Evolutionary conservation across 2,888 invertebrate genomes (phyloP).

Genomic region (Zygothrica quintamaculata): DNA sequence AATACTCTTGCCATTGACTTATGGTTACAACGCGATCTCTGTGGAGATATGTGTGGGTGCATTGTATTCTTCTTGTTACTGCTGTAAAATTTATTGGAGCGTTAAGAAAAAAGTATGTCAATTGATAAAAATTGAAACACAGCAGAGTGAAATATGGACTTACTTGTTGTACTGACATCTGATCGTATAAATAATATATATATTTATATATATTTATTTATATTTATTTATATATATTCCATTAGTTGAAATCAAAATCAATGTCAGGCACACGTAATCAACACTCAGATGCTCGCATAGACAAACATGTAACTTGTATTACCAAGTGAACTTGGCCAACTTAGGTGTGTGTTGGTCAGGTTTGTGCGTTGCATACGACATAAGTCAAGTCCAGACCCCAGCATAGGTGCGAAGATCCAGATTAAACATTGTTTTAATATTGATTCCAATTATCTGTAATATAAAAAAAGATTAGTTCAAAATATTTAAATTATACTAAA

Average conservation of each 20-base stretch:
- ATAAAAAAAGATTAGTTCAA: too few species aligned
- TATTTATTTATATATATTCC: too few species aligned
- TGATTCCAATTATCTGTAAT: too few species aligned
- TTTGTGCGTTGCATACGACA: constrained; percentile 69
- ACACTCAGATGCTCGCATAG: constrained; percentile 3
- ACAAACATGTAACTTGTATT: neutral
- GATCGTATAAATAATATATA: too few species aligned
- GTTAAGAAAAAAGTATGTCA: constrained; percentile 54
- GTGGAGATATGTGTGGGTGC: constrained; percentile 6
- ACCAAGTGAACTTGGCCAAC: constrained; percentile 4
- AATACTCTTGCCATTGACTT: constrained; percentile 49
- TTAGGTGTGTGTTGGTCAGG: constrained; percentile 20
- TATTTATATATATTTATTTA: too few species aligned
- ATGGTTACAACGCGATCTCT: constrained; percentile 32
- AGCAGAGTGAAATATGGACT: too few species aligned
- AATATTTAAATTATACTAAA: too few species aligned
- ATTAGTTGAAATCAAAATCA: constrained; percentile 45
- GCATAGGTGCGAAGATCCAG: constrained; percentile 25
- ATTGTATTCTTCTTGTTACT: constrained; percentile 12
- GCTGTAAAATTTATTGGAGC: constrained; percentile 13
- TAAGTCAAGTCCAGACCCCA: constrained; percentile 68
- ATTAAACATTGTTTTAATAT: too few species aligned
- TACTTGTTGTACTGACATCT: too few species aligned
- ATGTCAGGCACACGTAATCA: constrained; percentile 43
- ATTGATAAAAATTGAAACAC: constrained; percentile 19